Evolutionary conservation across 2,888 invertebrate species (phyloP).

Genomic region (Syrista parreyssii): DNA sequence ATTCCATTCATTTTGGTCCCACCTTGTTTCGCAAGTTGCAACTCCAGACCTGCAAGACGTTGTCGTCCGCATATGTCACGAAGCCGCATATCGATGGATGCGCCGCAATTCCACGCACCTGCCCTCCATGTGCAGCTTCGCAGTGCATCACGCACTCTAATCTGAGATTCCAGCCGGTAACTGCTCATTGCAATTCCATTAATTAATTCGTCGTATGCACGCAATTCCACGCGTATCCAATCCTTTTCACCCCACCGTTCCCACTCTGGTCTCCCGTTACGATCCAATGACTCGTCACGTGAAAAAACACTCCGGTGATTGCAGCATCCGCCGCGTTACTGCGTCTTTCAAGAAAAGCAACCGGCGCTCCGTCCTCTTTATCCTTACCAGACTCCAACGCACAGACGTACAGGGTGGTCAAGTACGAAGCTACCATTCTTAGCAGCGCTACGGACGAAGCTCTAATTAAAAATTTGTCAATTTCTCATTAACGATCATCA

Average conservation of each 20-base stretch:
- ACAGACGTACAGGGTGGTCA: constrained; percentile 41
- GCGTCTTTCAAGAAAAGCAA: constrained; percentile 31
- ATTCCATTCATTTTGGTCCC: background rate
- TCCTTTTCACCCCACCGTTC: constrained; percentile 23
- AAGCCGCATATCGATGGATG: constrained; percentile 48
- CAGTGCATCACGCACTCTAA: constrained; percentile 37
- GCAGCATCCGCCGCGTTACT: constrained; percentile 28
- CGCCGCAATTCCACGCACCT: constrained; percentile 23
- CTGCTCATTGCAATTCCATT: constrained; percentile 11
- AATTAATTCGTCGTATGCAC: background rate
- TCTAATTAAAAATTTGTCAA: constrained; percentile 3
- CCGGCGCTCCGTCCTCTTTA: constrained; percentile 22
- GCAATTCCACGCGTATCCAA: background rate
- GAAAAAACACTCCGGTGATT: constrained; percentile 39
- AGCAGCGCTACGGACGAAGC: constrained; percentile 9
- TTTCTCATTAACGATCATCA: background rate
- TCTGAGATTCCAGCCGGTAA: constrained; percentile 36
- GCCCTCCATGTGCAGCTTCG: constrained; percentile 27
- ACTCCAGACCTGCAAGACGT: constrained; percentile 45
- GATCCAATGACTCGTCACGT: constrained; percentile 39
- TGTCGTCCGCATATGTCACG: constrained; percentile 31
- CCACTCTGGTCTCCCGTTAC: constrained; percentile 44
- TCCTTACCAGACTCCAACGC: constrained; percentile 24
- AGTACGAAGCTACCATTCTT: constrained; percentile 37
- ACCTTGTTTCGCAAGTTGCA: constrained; percentile 39